Percentiles rank a stretch among this genome's conserved stretches.
Conservation (phyloP, 2,888 invertebrate genomes). For the Drosophila demipolita region DNA sequence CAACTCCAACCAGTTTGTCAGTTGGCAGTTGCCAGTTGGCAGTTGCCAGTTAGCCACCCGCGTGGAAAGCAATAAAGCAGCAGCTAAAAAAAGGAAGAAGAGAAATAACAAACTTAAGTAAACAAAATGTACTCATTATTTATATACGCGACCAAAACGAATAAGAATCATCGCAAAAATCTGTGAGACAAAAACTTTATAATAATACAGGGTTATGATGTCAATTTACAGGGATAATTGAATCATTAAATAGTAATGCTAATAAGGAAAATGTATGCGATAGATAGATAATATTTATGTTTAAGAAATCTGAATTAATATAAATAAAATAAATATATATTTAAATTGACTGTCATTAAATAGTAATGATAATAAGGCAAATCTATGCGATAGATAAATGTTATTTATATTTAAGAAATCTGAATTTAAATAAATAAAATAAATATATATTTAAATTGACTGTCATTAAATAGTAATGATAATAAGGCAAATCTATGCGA, state of each 20-base stretch:
- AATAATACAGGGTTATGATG: constrained; percentile 55
- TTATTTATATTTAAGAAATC: neutral
- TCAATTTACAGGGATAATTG: neutral
- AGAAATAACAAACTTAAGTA: constrained; percentile 76
- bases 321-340: neutral
- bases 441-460: no score
- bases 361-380: neutral
- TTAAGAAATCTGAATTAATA: neutral
- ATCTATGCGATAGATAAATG: neutral
- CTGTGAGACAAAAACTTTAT: constrained; percentile 54
- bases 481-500: neutral
- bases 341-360: neutral
- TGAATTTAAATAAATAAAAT: neutral
- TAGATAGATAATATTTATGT: no score
- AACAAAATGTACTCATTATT: constrained; percentile 80
- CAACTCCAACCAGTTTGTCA: constrained; percentile 29
- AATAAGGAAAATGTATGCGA: neutral
- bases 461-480: neutral
- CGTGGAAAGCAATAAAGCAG: constrained; percentile 78
- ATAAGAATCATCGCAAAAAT: constrained; percentile 63
- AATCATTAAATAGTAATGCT: neutral
- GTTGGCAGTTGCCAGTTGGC: constrained; percentile 43
- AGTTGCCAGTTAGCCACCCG: constrained; percentile 60
- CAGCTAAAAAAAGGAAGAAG: constrained; percentile 40
- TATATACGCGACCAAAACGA: constrained; percentile 66